These are phyloP conservation scores for Phallusia fumigata DNA, from an alignment of 23 tunicate species.

Conservation along the genomic window DNA sequence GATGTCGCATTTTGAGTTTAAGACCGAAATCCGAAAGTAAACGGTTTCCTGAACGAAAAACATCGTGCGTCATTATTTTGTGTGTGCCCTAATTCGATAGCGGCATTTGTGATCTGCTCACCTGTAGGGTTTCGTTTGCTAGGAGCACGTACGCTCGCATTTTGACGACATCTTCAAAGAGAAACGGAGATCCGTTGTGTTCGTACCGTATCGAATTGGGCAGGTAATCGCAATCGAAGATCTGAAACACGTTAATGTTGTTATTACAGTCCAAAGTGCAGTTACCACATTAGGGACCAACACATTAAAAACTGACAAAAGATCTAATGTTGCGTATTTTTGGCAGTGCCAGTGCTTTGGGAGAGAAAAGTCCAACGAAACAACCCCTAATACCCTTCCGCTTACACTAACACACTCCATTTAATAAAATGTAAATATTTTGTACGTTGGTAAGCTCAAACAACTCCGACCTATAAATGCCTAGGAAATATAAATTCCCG, in stretches of 20 bases:
- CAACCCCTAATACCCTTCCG: no score
- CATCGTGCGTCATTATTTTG: not conserved
- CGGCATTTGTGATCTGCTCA: slow-evolving; percentile 6
- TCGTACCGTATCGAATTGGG: slow-evolving; percentile 60
- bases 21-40: slow-evolving; percentile 27
- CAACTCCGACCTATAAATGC: no score
- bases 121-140: slow-evolving; percentile 62
- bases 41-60: slow-evolving; percentile 60
- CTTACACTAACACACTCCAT: no score
- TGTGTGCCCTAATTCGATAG: not conserved
- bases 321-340: no score
- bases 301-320: no score
- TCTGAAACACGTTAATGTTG: not conserved
- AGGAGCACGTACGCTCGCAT: slow-evolving; percentile 49
- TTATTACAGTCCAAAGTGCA: no score
- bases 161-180: slow-evolving; percentile 68
- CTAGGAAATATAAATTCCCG: no score
- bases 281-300: no score
- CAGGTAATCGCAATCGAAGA: slow-evolving; percentile 82
- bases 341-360: no score
- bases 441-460: no score
- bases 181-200: slow-evolving; percentile 92
- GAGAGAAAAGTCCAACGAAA: no score
- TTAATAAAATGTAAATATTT: no score
- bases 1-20: slow-evolving; percentile 85